A percentile compares a stretch with the other conserved stretches of the same genome.
phyloP scores from a whole-genome alignment of 2,113 vertebrate species.

The zebrafish (Danio rerio) region DNA sequence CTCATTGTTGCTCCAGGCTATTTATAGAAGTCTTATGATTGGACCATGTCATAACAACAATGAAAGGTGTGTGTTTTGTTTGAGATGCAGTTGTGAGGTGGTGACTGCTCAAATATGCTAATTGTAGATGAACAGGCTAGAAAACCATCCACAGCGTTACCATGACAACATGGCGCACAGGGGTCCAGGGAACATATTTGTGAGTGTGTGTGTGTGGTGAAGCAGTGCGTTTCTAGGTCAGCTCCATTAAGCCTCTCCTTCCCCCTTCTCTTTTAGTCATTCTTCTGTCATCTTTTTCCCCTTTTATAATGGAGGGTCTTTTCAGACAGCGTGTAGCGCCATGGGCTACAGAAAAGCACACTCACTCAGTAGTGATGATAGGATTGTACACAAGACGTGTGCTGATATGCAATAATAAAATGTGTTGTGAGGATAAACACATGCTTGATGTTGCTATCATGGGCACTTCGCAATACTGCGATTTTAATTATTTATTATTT shows the following conservation, averaged over 20 bases:
- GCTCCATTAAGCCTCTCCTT: conserved; percentile 54
- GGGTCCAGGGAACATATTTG: conserved; percentile 43
- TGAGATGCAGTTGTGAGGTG: conserved; percentile 13
- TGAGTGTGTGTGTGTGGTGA: conserved; percentile 36
- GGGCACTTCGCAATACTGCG: too few species aligned
- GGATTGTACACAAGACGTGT: not conserved
- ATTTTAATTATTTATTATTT: too few species aligned
- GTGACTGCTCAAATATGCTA: conserved; percentile 51
- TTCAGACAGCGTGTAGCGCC: conserved; percentile 29
- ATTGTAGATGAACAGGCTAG: conserved; percentile 38
- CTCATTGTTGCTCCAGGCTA: not conserved
- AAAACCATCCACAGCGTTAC: conserved; percentile 54
- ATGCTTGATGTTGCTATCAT: too few species aligned
- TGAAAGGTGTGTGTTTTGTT: conserved; percentile 50
- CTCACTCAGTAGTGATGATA: conserved; percentile 5
- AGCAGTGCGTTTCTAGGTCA: conserved; percentile 59
- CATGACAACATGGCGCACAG: conserved; percentile 57
- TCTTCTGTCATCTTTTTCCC: conserved; percentile 25
- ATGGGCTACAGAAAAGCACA: not conserved
- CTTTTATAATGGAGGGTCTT: conserved; percentile 7
- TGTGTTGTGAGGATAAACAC: too few species aligned
- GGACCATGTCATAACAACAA: conserved; percentile 18
- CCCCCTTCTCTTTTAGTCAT: conserved; percentile 24
- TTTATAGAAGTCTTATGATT: not conserved
- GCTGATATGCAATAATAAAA: too few species aligned